Evolutionary conservation across 2,797 vertebrate species (phyloP).

Genomic region (Molothrus aeneus): DNA sequence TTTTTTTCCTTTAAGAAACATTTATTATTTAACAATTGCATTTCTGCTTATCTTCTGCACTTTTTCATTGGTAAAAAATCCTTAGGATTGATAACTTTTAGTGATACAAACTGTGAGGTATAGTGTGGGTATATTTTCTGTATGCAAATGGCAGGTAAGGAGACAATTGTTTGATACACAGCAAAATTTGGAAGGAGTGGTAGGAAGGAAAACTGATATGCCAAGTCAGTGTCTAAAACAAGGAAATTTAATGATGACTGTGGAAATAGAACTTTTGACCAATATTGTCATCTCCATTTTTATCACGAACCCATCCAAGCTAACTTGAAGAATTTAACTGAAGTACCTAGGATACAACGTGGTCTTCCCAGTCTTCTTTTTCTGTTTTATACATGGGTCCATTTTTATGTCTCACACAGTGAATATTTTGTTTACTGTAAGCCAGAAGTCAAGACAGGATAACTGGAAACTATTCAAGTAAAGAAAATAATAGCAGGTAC

Average conservation of each 20-base stretch:
- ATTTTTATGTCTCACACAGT: neutral
- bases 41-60: neutral
- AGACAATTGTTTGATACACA: neutral
- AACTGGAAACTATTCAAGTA: neutral
- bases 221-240: neutral
- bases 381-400: accelerated
- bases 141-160: neutral
- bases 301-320: neutral
- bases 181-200: neutral
- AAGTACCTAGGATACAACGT: no score
- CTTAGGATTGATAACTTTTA: neutral
- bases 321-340: neutral
- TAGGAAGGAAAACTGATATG: neutral
- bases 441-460: neutral
- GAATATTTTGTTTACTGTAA: neutral
- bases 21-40: neutral
- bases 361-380: neutral
- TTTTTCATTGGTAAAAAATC: neutral
- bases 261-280: neutral
- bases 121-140: no score
- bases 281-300: neutral
- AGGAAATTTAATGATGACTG: neutral
- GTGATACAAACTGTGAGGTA: neutral
- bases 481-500: neutral
- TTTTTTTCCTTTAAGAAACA: accelerated